Conservation (phyloP, 2,888 invertebrate species). For the Prostheceraeus crozeri region DNA sequence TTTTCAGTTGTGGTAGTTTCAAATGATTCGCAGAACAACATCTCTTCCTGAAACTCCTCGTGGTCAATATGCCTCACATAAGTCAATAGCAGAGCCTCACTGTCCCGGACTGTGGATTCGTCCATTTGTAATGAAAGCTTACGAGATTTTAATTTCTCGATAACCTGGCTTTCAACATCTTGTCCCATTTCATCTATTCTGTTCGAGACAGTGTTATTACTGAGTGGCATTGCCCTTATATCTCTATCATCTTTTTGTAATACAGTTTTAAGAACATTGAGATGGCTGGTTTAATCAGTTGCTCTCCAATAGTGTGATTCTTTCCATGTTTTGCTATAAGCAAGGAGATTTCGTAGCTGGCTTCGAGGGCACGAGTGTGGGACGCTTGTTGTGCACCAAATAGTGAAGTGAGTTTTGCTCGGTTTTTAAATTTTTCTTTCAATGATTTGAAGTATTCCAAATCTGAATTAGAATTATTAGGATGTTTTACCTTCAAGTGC, state of each 20-base stretch:
- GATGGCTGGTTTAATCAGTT: background rate
- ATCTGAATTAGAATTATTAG: background rate
- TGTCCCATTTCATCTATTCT: constrained; percentile 38
- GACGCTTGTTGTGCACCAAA: too few relatives aligned
- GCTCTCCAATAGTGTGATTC: constrained; percentile 6
- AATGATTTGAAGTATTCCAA: background rate
- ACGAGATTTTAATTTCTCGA: constrained; percentile 36
- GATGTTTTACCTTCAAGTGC: constrained; percentile 1
- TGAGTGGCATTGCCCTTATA: constrained; percentile 32
- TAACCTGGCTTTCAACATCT: constrained; percentile 36
- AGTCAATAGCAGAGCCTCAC: background rate
- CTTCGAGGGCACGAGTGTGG: constrained; percentile 1
- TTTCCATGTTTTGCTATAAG: background rate
- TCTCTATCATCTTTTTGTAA: constrained; percentile 22
- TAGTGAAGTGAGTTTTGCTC: background rate
- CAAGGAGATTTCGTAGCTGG: background rate
- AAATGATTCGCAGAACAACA: constrained; percentile 36
- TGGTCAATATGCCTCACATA: constrained; percentile 26
- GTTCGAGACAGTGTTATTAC: constrained; percentile 35
- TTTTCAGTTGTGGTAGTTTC: constrained; percentile 17
- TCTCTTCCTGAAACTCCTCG: constrained; percentile 18
- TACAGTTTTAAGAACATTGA: constrained; percentile 5
- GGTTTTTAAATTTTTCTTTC: constrained; percentile 10
- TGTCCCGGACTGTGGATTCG: constrained; percentile 34
- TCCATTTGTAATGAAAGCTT: constrained; percentile 37